Evolutionary conservation across 2,797 vertebrate genomes (phyloP).

Genomic region (Poecilia gillii): DNA sequence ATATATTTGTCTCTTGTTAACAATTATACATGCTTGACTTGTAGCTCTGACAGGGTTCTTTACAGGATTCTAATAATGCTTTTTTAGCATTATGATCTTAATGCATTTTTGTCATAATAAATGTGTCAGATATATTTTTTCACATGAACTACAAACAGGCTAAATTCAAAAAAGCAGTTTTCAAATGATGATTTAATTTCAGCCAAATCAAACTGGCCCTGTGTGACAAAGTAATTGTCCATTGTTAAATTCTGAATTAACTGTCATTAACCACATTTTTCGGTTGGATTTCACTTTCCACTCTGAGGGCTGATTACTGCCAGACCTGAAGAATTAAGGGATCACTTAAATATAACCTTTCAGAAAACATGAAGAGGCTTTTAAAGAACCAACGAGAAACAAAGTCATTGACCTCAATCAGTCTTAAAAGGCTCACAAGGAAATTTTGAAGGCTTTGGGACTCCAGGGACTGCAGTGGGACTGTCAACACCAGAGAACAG

Average conservation of each 20-base stretch:
- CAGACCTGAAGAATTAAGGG: not conserved
- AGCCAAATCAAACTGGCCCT: not conserved
- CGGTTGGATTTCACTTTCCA: not conserved
- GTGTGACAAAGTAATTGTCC: not conserved
- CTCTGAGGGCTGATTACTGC: not conserved
- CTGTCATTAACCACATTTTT: not conserved
- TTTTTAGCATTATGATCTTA: not conserved
- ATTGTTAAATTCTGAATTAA: not conserved
- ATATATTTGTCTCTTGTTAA: not conserved
- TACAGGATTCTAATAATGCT: not conserved
- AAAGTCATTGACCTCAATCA: not conserved
- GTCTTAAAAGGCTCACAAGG: not conserved
- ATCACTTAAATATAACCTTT: not conserved
- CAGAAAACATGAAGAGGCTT: not conserved
- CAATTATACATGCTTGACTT: not conserved
- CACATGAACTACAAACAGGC: not conserved
- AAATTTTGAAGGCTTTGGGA: not conserved
- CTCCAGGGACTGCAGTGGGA: not conserved
- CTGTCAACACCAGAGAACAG: not conserved
- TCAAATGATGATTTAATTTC: not conserved
- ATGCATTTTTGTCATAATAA: not conserved
- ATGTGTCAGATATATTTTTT: not conserved
- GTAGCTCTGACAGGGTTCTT: too few relatives aligned
- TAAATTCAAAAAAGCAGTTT: not conserved
- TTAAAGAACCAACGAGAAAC: not conserved